These are phyloP conservation scores for Macrosteles quadrilineatus DNA, from an alignment of 1,140 invertebrate species.

Conservation along the genomic window DNA sequence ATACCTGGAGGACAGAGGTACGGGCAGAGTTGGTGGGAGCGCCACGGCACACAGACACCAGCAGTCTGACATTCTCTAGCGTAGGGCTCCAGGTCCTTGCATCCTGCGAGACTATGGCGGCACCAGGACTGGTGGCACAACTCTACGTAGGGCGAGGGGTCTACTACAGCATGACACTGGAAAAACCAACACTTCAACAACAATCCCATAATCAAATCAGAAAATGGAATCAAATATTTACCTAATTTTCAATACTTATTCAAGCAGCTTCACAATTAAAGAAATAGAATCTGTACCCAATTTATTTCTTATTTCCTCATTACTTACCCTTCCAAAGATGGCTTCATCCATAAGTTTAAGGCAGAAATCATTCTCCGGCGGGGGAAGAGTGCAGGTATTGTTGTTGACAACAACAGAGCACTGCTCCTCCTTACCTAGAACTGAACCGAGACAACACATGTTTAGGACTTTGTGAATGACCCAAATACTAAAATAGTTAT, in stretches of 20 bases:
- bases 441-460: conserved; percentile 24
- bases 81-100: conserved; percentile 68
- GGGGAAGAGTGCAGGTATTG: conserved; percentile 54
- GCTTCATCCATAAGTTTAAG: conserved; percentile 60
- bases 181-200: no score
- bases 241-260: no score
- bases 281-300: no score
- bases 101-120: conserved; percentile 55
- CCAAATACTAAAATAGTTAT: no score
- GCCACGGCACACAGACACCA: conserved; percentile 73
- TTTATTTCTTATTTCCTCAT: no score
- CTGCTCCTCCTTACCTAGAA: conserved; percentile 36
- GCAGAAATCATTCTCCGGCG: conserved; percentile 63
- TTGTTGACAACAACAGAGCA: conserved; percentile 37
- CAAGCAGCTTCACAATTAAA: no score
- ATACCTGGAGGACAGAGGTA: conserved; percentile 55
- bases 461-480: no score
- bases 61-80: conserved; percentile 66
- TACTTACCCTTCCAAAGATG: conserved; percentile 61
- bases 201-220: background rate
- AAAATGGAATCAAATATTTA: background rate
- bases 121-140: conserved; percentile 70
- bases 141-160: conserved; percentile 64
- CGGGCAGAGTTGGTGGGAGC: conserved; percentile 61
- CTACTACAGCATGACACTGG: conserved; percentile 70